Percentiles rank a stretch among this genome's conserved stretches.
Evolutionary conservation across 1,140 invertebrate species (phyloP).

Genomic region (Rhopalosiphum padi): DNA sequence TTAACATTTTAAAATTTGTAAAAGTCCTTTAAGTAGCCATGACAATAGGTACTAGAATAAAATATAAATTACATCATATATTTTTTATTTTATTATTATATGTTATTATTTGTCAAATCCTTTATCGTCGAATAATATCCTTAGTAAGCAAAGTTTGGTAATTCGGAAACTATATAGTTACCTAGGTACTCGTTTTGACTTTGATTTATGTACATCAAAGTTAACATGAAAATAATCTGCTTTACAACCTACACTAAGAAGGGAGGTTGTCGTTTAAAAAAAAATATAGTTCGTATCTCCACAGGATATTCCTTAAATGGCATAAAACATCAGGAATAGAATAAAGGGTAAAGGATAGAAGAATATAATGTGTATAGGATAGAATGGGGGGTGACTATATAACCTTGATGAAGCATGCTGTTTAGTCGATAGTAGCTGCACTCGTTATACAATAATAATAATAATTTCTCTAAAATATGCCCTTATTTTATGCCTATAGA

Average conservation of each 20-base stretch:
- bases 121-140: not conserved
- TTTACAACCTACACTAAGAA: not conserved
- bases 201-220: not conserved
- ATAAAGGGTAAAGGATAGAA: not conserved
- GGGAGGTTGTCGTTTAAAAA: not conserved
- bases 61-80: not conserved
- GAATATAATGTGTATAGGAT: not conserved
- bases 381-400: not conserved
- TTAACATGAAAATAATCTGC: not conserved
- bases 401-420: not conserved
- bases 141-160: not conserved
- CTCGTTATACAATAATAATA: not conserved
- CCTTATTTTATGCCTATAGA: not conserved
- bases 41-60: not conserved
- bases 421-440: not conserved
- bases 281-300: not conserved
- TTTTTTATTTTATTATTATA: not conserved
- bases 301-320: not conserved
- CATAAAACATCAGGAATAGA: not conserved
- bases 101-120: no score
- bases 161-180: not conserved
- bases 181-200: not conserved
- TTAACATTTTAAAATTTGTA: not conserved
- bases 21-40: not conserved
- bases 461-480: no score